phyloP scores from a whole-genome alignment of 2,113 vertebrate species.

The Eclectus roratus region DNA sequence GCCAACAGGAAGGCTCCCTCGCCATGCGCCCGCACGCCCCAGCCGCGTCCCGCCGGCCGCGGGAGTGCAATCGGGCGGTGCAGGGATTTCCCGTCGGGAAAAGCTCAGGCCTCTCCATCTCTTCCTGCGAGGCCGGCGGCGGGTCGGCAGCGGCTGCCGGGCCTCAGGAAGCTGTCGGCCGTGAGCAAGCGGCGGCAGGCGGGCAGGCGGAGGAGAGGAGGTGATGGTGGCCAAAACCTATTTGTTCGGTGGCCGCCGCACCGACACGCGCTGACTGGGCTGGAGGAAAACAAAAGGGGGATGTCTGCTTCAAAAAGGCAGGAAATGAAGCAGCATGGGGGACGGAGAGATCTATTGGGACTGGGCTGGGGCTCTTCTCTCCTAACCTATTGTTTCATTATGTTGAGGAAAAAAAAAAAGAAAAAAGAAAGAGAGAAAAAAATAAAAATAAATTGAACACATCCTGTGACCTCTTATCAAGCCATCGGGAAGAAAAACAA shows the following conservation, averaged over 20 bases:
- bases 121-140: constrained; percentile 78
- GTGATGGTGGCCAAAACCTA: constrained; percentile 65
- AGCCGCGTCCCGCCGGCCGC: background rate
- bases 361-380: constrained; percentile 68
- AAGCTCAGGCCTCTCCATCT: constrained; percentile 55
- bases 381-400: constrained; percentile 87
- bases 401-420: constrained; percentile 54
- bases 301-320: constrained; percentile 75
- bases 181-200: background rate
- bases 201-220: constrained; percentile 69
- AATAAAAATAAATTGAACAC: constrained; percentile 69
- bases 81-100: constrained; percentile 69
- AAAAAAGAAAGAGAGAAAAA: constrained; percentile 23
- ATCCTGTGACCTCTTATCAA: constrained; percentile 88
- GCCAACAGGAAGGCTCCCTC: constrained; percentile 87
- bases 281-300: constrained; percentile 78
- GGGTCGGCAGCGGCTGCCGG: constrained; percentile 57
- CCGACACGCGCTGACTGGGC: constrained; percentile 72
- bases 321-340: constrained; percentile 76
- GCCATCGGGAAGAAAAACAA: constrained; percentile 62
- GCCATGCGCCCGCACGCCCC: constrained; percentile 63
- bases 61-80: constrained; percentile 66
- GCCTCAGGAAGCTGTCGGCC: constrained; percentile 67
- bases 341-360: constrained; percentile 74
- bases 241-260: constrained; percentile 66